Evolutionary conservation across 2,113 vertebrate species (phyloP).

Genomic region (Notiomystis cincta): DNA sequence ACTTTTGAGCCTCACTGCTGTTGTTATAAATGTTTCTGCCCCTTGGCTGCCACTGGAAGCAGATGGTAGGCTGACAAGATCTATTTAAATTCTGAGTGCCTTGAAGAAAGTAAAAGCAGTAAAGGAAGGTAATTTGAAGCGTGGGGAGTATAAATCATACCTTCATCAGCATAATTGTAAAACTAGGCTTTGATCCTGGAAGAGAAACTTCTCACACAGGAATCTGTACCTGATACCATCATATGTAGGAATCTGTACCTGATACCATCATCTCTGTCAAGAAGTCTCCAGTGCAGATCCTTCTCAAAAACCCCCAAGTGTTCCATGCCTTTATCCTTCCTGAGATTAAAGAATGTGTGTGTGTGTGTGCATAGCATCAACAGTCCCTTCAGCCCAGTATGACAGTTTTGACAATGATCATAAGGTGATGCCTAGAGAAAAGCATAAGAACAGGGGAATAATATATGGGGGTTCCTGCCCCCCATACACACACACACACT

Average conservation of each 20-base stretch:
- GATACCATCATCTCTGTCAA: background rate
- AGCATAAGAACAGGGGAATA: background rate
- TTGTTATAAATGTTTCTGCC: background rate
- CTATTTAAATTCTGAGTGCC: slow-evolving; percentile 33
- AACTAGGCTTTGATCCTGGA: background rate
- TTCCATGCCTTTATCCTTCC: background rate
- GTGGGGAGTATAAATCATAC: background rate
- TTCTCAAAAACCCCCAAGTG: background rate
- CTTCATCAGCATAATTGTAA: slow-evolving; percentile 11
- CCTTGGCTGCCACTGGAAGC: slow-evolving; percentile 29
- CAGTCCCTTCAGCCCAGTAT: background rate
- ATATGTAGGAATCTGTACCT: background rate
- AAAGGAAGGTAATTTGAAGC: slow-evolving; percentile 23
- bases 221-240: background rate
- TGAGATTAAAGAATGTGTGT: background rate
- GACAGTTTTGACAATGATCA: background rate
- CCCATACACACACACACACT: too few relatives aligned
- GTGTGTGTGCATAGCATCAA: background rate
- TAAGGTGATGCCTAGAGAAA: background rate
- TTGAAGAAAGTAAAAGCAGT: slow-evolving; percentile 22
- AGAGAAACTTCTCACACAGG: background rate
- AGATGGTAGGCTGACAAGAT: slow-evolving; percentile 40
- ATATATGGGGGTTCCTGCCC: background rate
- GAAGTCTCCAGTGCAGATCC: background rate
- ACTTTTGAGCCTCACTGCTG: background rate